A percentile compares a stretch with the other conserved stretches of the same genome.
These are phyloP conservation scores for Pangasius sanitwongsei DNA, from an alignment of 2,797 vertebrate species.

Conservation along the genomic window DNA sequence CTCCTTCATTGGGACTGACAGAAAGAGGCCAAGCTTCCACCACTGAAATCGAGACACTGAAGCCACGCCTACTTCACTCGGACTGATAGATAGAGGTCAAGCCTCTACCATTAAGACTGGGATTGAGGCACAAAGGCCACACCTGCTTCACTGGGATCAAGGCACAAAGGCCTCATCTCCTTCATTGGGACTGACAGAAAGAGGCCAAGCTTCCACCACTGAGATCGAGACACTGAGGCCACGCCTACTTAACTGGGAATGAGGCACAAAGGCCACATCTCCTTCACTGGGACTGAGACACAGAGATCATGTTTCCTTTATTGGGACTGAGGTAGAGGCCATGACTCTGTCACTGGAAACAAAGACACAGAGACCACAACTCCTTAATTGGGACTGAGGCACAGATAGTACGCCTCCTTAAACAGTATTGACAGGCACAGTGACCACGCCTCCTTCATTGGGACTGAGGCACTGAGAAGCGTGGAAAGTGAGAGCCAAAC, in stretches of 20 bases:
- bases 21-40: background rate
- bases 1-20: background rate
- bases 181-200: background rate
- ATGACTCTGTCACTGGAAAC: background rate
- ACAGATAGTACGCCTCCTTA: background rate
- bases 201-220: background rate
- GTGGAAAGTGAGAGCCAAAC: background rate
- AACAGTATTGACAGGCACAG: background rate
- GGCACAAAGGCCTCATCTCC: background rate
- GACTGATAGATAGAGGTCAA: too few species aligned
- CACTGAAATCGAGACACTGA: background rate
- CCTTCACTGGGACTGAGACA: background rate
- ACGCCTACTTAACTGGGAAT: background rate
- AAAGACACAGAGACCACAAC: background rate
- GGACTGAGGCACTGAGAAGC: background rate
- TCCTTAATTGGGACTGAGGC: background rate
- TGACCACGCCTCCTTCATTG: background rate
- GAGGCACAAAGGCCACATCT: background rate
- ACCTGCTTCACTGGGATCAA: too few species aligned
- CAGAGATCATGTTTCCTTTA: background rate
- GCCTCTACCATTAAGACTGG: fast-evolving
- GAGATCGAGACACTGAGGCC: background rate
- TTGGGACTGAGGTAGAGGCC: background rate
- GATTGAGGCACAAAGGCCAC: background rate
- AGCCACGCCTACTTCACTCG: background rate